Evolutionary conservation across 2,113 vertebrate species (phyloP).

Genomic region (Mastomys coucha): DNA sequence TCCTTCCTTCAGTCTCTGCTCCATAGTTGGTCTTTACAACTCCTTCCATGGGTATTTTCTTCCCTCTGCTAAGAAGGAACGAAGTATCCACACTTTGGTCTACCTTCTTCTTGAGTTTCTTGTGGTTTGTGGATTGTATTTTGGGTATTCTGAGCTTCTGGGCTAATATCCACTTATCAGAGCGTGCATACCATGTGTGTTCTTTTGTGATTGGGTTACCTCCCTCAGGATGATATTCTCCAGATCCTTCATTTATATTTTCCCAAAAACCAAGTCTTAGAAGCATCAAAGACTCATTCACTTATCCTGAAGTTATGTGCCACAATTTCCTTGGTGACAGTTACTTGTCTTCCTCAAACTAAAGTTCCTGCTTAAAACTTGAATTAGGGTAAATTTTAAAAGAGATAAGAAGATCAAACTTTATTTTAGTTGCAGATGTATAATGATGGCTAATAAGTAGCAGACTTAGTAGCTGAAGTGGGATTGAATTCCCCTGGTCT

Average conservation of each 20-base stretch:
- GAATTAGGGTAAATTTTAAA: neutral
- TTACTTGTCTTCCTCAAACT: neutral
- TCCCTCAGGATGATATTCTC: too few relatives aligned
- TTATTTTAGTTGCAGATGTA: neutral
- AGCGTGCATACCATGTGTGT: too few relatives aligned
- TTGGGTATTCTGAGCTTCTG: too few relatives aligned
- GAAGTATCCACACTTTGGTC: too few relatives aligned
- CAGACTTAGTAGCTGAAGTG: neutral
- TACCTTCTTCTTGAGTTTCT: too few relatives aligned
- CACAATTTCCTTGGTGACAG: neutral
- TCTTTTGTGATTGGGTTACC: too few relatives aligned
- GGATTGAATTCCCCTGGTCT: neutral
- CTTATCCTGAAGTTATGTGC: fast-evolving
- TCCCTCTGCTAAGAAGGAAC: too few relatives aligned
- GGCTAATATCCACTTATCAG: too few relatives aligned
- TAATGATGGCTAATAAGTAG: neutral
- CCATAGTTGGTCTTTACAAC: too few relatives aligned
- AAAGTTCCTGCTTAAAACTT: neutral
- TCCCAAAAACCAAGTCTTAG: neutral
- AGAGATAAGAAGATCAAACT: neutral
- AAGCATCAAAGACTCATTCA: neutral
- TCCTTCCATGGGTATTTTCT: too few relatives aligned
- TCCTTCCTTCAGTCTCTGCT: too few relatives aligned
- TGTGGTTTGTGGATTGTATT: too few relatives aligned
- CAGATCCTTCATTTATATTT: neutral